Evolutionary conservation across 2,113 vertebrate species (phyloP), one percentile per base, ranked within the genome.

Genomic region (Spilogale gracilis): DNA sequence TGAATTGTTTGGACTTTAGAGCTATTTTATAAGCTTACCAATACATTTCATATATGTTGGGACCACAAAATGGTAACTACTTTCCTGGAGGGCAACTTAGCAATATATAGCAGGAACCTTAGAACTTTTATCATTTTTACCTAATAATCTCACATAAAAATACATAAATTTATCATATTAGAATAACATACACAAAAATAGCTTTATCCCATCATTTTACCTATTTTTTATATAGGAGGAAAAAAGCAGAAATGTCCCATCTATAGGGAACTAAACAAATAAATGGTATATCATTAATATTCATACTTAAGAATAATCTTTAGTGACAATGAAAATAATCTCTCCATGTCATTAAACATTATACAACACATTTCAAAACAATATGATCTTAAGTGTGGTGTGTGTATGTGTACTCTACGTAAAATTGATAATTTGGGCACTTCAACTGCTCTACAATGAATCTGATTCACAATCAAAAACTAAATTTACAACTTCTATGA

Each of bases 301-400:
- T 92, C 32, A 16, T 25, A 50, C 94, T 89, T 94, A 95, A 84
- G 18, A 79, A 83, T 78, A 74, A 84, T 61, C 50, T 79, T 94
- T 38, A 95, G 88, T 81, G 30, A 61, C 50, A 92, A 90, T 27
- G 48, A 92, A 92, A 96, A 88, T 91, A 92, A 90, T 50, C 23
- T 86, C 30, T 92, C 48, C 60, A 69, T 43, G 67, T 94, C 52
- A 96, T 89, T 92, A 76, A 93, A 88, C 76, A 93, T 67, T 63
- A 96, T 79, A 82, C 25, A 89, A 95, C 91, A 93, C 63, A 30
- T 87, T 91, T 71, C 48, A 92, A 80, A 83, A 61, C 43, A 82
- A 48, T 56, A 74, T 5, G 18, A 50, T 81, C 38, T 79, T 90
- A 52, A 73, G 21, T 30, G 7, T 76, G 14, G 74, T 32, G 4